Evolutionary conservation across 1,140 invertebrate species (phyloP).

Genomic region (Calephelis nemesis): DNA sequence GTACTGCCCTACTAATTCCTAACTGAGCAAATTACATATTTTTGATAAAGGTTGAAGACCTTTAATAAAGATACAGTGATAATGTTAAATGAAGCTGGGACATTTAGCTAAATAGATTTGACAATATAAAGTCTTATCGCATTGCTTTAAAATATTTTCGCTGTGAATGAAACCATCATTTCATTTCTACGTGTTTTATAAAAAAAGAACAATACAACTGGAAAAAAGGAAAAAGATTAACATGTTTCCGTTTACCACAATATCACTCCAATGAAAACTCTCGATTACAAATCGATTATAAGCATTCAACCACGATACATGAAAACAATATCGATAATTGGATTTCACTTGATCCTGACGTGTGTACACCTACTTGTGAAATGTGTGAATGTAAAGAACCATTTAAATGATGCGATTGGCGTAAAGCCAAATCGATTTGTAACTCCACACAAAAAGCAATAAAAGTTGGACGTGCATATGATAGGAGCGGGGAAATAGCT

Average conservation of each 20-base stretch:
- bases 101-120: too few species aligned
- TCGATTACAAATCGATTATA: slow-evolving; percentile 2
- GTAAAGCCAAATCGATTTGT: slow-evolving; percentile 74
- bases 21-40: too few species aligned
- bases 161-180: too few species aligned
- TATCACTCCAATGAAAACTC: neutral
- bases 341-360: slow-evolving; percentile 16
- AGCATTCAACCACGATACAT: slow-evolving; percentile 7
- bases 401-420: slow-evolving; percentile 71
- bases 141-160: too few species aligned
- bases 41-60: too few species aligned
- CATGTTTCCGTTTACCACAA: neutral
- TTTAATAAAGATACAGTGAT: too few species aligned
- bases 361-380: slow-evolving; percentile 36
- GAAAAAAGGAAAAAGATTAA: too few species aligned
- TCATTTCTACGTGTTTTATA: too few species aligned
- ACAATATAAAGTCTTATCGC: too few species aligned
- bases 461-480: slow-evolving; percentile 69
- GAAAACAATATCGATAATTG: slow-evolving; percentile 10
- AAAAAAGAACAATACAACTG: too few species aligned
- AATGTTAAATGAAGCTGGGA: too few species aligned
- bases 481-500: slow-evolving; percentile 63
- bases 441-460: slow-evolving; percentile 70
- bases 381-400: slow-evolving; percentile 56
- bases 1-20: too few species aligned